Percentiles rank a stretch among this genome's conserved stretches.
phyloP scores from a whole-genome alignment of 2,113 vertebrate species.

The Larimichthys polyactis region DNA sequence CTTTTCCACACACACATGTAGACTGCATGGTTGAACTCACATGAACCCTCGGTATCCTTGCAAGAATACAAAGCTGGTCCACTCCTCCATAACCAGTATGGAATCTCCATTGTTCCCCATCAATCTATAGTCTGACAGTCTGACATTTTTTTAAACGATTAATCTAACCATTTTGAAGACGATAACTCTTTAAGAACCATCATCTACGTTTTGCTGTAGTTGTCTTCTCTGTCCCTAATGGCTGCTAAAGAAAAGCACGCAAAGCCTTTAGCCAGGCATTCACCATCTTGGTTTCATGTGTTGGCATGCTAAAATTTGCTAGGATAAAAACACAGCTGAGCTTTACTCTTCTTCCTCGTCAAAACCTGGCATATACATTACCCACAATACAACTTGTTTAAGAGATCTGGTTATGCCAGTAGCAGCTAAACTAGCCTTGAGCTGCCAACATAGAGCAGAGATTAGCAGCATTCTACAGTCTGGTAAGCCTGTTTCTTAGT shows the following conservation, averaged over 20 bases:
- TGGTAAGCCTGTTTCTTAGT: not conserved
- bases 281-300: not conserved
- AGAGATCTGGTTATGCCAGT: not conserved
- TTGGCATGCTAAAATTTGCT: not conserved
- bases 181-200: not conserved
- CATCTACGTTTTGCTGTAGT: not conserved
- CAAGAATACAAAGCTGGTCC: slow-evolving; percentile 1
- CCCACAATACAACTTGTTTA: not conserved
- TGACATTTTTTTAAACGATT: not conserved
- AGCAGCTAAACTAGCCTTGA: not conserved
- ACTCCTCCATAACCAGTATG: not conserved
- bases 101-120: not conserved
- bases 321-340: not conserved
- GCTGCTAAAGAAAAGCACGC: not conserved
- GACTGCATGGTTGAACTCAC: slow-evolving; percentile 9
- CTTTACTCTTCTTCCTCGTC: not conserved
- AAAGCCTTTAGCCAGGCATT: not conserved
- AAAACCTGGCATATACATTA: not conserved
- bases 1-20: not conserved
- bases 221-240: not conserved
- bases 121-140: not conserved
- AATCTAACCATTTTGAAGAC: no score
- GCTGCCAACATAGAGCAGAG: not conserved
- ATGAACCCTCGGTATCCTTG: not conserved
- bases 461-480: not conserved